Evolutionary conservation across 2,797 vertebrate genomes (phyloP), one percentile per base, ranked within the genome.

Genomic region (Urocyon cinereoargenteus): DNA sequence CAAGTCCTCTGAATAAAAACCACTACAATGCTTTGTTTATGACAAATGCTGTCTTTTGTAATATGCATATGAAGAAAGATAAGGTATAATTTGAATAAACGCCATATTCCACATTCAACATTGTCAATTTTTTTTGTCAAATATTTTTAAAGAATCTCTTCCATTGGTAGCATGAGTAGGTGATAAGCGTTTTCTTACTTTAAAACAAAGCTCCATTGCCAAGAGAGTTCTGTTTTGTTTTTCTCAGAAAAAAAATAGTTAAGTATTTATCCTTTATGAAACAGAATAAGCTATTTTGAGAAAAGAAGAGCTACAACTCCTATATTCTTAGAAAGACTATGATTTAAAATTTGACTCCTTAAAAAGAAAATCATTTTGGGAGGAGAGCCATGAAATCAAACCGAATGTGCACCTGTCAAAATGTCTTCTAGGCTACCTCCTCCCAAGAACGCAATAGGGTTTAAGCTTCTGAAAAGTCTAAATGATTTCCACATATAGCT

Each of bases 201-300:
- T 90, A 66, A 97, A 87, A 90, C 78, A 94, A 93, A 91, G 49
- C 28, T 90, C 49, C 59, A 31, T 86, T 90, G 34, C 85, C 57
- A 95, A 87, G 28, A 62, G 26, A 89, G 82, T 87, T 92, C 77
- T 91, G 78, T 55, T 93, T 87, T 70, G n/a, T n/a, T 90, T 94
- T 45, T 61, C 96, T 91, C 34, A 40, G 51, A 53, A 51, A 53
- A 40, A 86, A 18, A 91, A 93, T 82, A n/a, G 24, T 85, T 87
- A 95, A 87, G 16, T 5, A 36, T 91, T 28, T 85, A 4, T 87
- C 75, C 12, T 89, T 73, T 81, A 64, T 84, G 59, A 86, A 89
- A 64, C 62, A 89, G 64, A 88, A 94, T 55, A 95, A 89, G 2
- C 16, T 68, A 16, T 83, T 89, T 91, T 83, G 78, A 95, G 57